These are phyloP conservation scores for Botia almorhae DNA, from an alignment of 2,797 vertebrate genomes.

Conservation along the genomic window DNA sequence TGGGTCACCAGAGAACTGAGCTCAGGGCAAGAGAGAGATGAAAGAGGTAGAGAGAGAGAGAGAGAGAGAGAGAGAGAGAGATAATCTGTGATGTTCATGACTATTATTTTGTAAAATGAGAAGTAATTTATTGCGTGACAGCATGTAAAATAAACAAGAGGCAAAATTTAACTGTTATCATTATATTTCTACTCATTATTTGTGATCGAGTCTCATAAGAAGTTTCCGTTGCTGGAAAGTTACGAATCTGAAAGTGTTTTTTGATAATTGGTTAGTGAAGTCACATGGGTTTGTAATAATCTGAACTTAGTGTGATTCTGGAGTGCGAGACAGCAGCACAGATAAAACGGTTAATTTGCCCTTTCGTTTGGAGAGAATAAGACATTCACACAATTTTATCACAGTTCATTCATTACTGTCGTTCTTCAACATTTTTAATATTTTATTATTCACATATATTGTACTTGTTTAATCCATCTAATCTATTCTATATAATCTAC, in stretches of 20 bases:
- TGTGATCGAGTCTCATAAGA: too few species aligned
- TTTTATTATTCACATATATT: neutral
- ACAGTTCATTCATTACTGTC: neutral
- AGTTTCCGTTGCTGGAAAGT: too few species aligned
- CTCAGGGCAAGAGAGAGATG: neutral
- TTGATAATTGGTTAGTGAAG: neutral
- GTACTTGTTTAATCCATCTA: neutral
- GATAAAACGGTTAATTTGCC: neutral
- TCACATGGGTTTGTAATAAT: neutral
- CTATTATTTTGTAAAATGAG: neutral
- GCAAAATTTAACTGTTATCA: too few species aligned
- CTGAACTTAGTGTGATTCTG: neutral
- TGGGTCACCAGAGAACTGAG: conserved; percentile 15
- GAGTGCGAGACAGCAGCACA: neutral
- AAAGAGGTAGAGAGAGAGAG: too few species aligned
- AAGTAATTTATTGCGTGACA: too few species aligned
- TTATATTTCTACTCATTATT: too few species aligned
- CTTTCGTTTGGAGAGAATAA: neutral
- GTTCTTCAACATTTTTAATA: neutral
- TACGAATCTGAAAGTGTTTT: neutral
- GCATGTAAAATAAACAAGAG: too few species aligned
- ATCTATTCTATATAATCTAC: neutral
- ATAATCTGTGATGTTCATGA: neutral
- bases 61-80: too few species aligned
- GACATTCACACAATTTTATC: neutral